Percentiles rank a stretch among this genome's conserved stretches.
phyloP scores from a whole-genome alignment of 2,113 vertebrate genomes.

The Zootoca vivipara region DNA sequence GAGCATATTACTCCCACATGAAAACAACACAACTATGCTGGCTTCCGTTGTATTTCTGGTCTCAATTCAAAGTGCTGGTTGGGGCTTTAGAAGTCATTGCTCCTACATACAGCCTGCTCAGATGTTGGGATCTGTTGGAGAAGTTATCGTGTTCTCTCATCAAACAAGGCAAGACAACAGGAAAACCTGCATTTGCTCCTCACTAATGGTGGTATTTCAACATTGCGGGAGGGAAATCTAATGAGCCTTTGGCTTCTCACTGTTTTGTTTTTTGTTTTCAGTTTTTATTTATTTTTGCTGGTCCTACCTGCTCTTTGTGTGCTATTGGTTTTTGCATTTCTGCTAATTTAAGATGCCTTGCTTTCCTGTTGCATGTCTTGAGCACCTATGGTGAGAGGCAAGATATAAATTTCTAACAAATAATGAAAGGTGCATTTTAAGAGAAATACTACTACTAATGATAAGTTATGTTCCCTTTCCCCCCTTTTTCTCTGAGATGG shows the following conservation, averaged over 20 bases:
- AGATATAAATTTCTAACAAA: background rate
- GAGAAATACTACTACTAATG: background rate
- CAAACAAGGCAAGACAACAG: background rate
- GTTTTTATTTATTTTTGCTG: background rate
- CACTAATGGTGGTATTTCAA: background rate
- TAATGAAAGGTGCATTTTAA: background rate
- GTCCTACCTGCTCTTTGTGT: background rate
- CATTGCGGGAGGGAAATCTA: background rate
- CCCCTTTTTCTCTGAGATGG: accelerated
- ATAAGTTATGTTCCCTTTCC: background rate
- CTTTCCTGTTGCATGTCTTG: background rate
- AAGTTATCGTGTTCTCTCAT: background rate
- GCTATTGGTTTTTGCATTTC: background rate
- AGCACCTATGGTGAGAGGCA: background rate
- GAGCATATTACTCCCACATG: background rate
- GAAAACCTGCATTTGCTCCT: background rate
- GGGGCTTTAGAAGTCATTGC: background rate
- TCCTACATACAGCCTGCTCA: background rate
- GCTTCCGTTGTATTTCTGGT: background rate
- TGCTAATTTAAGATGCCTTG: background rate
- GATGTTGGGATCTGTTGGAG: background rate
- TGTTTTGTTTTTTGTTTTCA: too few relatives aligned
- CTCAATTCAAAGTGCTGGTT: background rate
- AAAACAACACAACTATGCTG: background rate
- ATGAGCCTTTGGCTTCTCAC: background rate